Base-by-base conservation (phyloP, 2,797 vertebrate species). In the Rhabdomys pumilio region DNA sequence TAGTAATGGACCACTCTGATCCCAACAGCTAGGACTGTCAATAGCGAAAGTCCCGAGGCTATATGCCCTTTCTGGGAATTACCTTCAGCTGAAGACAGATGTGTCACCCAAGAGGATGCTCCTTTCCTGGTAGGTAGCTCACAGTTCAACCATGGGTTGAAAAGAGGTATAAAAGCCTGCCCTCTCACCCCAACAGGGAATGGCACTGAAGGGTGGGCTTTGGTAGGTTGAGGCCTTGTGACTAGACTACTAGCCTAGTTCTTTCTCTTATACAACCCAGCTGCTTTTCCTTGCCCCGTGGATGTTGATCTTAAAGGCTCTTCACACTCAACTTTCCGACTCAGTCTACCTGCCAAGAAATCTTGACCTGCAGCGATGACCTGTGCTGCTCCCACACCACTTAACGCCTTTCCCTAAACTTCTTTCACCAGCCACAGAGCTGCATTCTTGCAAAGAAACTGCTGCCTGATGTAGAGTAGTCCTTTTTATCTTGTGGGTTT, bases 401-500 rank as follows among this genome's bases (percentile, higher is more conserved):
- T 10, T 22, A 47, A 84, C 10, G 50, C 82, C 44, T 20, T 13
- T 13, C 41, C 38, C 44, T 22, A 11, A 81, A 72, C 29, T 93
- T 57, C 13, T 65, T 38, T 57, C 77, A 65, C 38, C 84, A 85
- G 11, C 53, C 47, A 47, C 19, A 67, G 65, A 90, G 38, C 34
- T 53, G 1, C 7, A 95, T 77, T 90, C 92, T 61, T 65, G n/a
- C 67, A 92, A 92, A 93, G 65, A 8, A 73, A 85, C 55, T 31
- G 38, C 38, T 85, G 2, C 79, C 79, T 50, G 47, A 41, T 47
- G 50, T 31, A 89, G 57, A 85, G 11, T 34, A 31, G 0, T 41
- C 38, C 90, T 77, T 77, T 82, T 57, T 88, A 79, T 96, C 88
- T 67, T 79, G 15, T 95, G 59, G n/a, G 10, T 4, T 96, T 89